These are phyloP conservation scores for Corythoichthys intestinalis DNA, from an alignment of 2,113 vertebrate species.

Conservation along the genomic window DNA sequence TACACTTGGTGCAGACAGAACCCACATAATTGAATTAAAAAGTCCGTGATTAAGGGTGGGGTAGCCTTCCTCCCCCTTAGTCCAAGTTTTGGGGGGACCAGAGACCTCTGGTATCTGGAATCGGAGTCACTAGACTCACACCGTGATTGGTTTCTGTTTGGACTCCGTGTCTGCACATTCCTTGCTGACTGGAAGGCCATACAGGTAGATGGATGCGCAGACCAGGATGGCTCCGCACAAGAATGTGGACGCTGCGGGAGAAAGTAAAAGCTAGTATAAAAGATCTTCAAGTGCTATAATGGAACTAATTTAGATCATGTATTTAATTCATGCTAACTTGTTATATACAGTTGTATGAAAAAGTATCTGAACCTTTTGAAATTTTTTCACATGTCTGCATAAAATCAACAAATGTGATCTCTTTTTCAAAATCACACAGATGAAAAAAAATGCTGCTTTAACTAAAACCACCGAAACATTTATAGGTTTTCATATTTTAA, in stretches of 20 bases:
- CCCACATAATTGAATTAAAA: neutral
- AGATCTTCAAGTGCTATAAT: too few species aligned
- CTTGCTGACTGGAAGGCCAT: constrained; percentile 82
- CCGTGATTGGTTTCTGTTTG: constrained; percentile 75
- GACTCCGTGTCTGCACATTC: constrained; percentile 48
- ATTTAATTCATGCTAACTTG: too few species aligned
- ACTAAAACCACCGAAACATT: too few species aligned
- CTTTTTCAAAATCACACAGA: too few species aligned
- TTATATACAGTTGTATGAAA: too few species aligned
- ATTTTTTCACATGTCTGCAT: too few species aligned
- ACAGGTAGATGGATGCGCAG: constrained; percentile 93
- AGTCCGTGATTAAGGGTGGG: neutral
- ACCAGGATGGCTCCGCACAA: constrained; percentile 81
- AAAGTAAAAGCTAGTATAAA: neutral
- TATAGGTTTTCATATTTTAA: too few species aligned
- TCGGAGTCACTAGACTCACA: constrained; percentile 54
- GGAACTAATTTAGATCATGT: too few species aligned
- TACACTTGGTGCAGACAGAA: neutral
- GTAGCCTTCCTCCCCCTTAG: neutral
- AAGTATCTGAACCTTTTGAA: too few species aligned
- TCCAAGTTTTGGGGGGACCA: neutral
- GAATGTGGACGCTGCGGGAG: constrained; percentile 80
- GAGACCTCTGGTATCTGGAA: too few species aligned
- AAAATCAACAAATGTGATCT: too few species aligned
- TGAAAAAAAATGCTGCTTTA: too few species aligned